A percentile compares a stretch with the other conserved stretches of the same genome.
These are phyloP conservation scores for Troilus luridus DNA, from an alignment of 2,888 invertebrate genomes.

Conservation along the genomic window DNA sequence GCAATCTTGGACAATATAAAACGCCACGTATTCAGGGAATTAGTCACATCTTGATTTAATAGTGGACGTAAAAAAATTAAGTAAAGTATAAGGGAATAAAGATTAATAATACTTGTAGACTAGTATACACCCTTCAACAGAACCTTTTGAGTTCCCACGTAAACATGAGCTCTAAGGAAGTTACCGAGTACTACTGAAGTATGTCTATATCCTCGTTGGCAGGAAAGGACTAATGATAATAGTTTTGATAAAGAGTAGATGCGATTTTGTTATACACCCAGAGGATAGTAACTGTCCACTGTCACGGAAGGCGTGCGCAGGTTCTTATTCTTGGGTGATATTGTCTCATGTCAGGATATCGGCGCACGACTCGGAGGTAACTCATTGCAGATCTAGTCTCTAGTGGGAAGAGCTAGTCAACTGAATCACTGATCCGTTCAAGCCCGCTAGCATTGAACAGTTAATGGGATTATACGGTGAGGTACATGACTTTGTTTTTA, in stretches of 20 bases:
- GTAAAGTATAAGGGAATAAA: too few species aligned
- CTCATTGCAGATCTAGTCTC: not conserved
- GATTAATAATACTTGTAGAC: too few species aligned
- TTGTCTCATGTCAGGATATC: constrained; percentile 3
- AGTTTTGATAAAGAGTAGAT: not conserved
- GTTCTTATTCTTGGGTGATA: not conserved
- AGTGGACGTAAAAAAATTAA: too few species aligned
- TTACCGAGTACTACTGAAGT: not conserved
- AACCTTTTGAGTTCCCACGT: not conserved
- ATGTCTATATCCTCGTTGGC: not conserved
- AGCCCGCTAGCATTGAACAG: not conserved
- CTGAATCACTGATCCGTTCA: not conserved
- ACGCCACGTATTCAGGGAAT: too few species aligned
- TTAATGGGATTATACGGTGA: too few species aligned
- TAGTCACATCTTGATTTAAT: too few species aligned
- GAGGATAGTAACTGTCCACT: not conserved
- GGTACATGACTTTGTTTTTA: too few species aligned
- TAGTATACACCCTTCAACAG: too few species aligned
- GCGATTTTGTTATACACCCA: not conserved
- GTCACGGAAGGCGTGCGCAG: not conserved
- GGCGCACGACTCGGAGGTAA: not conserved
- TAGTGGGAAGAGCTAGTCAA: not conserved
- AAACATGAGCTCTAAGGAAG: not conserved
- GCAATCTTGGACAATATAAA: too few species aligned
- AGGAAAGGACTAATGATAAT: not conserved